Evolutionary conservation across 2,797 vertebrate genomes (phyloP).

Genomic region (Myotis daubentonii): DNA sequence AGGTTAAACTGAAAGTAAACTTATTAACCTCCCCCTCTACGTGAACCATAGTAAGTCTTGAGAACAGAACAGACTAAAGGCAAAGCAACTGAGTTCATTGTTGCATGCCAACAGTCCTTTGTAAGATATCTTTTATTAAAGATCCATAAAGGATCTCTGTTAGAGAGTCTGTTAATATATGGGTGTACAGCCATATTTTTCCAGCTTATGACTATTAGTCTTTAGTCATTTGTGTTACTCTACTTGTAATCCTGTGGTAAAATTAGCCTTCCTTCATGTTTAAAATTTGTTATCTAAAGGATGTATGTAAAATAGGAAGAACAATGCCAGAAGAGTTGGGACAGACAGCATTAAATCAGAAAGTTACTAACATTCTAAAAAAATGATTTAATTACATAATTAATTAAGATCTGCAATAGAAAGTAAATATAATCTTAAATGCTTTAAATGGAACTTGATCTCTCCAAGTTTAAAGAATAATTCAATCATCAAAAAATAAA

Average conservation of each 20-base stretch:
- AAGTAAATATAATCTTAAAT: neutral
- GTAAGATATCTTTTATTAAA: neutral
- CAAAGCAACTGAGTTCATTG: constrained; percentile 59
- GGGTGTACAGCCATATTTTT: neutral
- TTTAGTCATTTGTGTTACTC: neutral
- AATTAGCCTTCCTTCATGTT: neutral
- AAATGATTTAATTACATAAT: neutral
- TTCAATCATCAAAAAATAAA: neutral
- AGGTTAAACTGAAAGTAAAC: constrained; percentile 51
- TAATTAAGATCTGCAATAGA: constrained; percentile 7
- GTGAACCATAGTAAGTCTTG: constrained; percentile 58
- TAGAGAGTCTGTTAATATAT: constrained; percentile 6
- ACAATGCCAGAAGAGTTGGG: neutral
- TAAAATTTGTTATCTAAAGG: constrained; percentile 19
- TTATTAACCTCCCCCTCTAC: constrained; percentile 65
- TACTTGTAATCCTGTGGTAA: constrained; percentile 37
- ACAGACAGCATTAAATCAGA: neutral
- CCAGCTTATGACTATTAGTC: neutral
- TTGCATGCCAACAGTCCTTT: constrained; percentile 56
- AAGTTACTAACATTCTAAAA: constrained; percentile 4
- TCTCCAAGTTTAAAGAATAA: neutral
- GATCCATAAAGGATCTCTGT: constrained; percentile 29
- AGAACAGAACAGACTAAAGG: constrained; percentile 62
- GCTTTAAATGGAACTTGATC: constrained; percentile 13
- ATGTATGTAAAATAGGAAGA: neutral